phyloP scores from a whole-genome alignment of 2,888 invertebrate genomes.

The Trypoxylon attenuatum region DNA sequence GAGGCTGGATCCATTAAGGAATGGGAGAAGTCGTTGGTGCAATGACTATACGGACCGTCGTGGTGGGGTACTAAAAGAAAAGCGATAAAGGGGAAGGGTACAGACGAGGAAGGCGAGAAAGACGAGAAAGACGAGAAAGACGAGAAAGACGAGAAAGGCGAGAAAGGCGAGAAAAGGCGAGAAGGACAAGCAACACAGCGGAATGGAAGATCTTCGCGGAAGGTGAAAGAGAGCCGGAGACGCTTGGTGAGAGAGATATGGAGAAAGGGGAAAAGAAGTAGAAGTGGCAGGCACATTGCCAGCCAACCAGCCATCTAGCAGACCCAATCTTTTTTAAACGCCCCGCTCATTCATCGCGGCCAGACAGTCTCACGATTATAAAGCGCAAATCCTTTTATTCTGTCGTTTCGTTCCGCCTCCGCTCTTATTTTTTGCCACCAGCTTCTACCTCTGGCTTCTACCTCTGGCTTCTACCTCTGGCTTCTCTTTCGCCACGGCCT shows the following conservation, averaged over 20 bases:
- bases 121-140: background rate
- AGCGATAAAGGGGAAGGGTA: slow-evolving; percentile 8
- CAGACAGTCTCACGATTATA: slow-evolving; percentile 72
- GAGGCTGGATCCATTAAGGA: slow-evolving; percentile 48
- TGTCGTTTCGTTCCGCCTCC: slow-evolving; percentile 60
- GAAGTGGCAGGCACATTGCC: slow-evolving; percentile 61
- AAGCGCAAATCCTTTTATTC: slow-evolving; percentile 70
- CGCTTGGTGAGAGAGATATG: background rate
- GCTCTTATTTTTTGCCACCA: slow-evolving; percentile 57
- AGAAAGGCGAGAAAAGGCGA: slow-evolving; percentile 7
- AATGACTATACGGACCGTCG: slow-evolving; percentile 28
- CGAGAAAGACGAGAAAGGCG: background rate
- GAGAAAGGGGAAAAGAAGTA: slow-evolving; percentile 25
- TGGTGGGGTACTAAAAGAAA: slow-evolving; percentile 16
- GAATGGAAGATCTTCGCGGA: slow-evolving; percentile 5
- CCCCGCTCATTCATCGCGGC: slow-evolving; percentile 65
- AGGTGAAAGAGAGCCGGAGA: background rate
- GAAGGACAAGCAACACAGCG: background rate
- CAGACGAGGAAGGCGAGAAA: background rate
- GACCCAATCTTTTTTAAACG: slow-evolving; percentile 68
- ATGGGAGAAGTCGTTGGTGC: slow-evolving; percentile 39
- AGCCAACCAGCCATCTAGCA: slow-evolving; percentile 62
- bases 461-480: slow-evolving; percentile 13
- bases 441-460: slow-evolving; percentile 37
- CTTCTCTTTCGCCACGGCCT: slow-evolving; percentile 3